A percentile compares a stretch with the other conserved stretches of the same genome.
These are phyloP conservation scores for Oxycera nigricornis DNA, from an alignment of 2,888 invertebrate species.

Conservation along the genomic window DNA sequence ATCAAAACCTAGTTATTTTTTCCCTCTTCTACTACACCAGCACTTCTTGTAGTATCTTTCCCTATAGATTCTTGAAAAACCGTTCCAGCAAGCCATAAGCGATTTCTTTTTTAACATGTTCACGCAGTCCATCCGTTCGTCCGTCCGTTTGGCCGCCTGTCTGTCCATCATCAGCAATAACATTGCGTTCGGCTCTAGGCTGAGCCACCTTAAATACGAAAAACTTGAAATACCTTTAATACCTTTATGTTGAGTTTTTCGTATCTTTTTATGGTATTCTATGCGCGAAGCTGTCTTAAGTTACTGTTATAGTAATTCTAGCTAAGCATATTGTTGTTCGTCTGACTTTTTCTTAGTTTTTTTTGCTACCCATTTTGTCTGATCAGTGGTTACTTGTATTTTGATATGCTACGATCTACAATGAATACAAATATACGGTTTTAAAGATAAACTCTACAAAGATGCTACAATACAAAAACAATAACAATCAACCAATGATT, in stretches of 20 bases:
- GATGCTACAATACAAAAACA: no score
- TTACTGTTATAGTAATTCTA: conserved; percentile 26
- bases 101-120: neutral
- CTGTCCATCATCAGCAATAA: conserved; percentile 8
- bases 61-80: neutral
- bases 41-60: neutral
- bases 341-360: neutral
- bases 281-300: neutral
- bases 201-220: neutral
- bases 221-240: conserved; percentile 28
- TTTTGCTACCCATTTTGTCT: no score
- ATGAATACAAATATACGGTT: no score
- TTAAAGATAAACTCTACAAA: no score
- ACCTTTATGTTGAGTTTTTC: conserved; percentile 16
- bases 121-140: neutral
- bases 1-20: conserved; percentile 21
- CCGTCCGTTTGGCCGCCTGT: neutral
- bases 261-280: conserved; percentile 13
- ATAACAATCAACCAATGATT: no score
- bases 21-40: neutral
- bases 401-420: no score
- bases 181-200: neutral
- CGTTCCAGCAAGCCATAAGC: neutral
- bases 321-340: conserved; percentile 16
- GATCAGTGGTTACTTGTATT: no score